A percentile compares a stretch with the other conserved stretches of the same genome.
Evolutionary conservation across 2,113 vertebrate genomes (phyloP).

Genomic region (Hippocampus mohnikei): DNA sequence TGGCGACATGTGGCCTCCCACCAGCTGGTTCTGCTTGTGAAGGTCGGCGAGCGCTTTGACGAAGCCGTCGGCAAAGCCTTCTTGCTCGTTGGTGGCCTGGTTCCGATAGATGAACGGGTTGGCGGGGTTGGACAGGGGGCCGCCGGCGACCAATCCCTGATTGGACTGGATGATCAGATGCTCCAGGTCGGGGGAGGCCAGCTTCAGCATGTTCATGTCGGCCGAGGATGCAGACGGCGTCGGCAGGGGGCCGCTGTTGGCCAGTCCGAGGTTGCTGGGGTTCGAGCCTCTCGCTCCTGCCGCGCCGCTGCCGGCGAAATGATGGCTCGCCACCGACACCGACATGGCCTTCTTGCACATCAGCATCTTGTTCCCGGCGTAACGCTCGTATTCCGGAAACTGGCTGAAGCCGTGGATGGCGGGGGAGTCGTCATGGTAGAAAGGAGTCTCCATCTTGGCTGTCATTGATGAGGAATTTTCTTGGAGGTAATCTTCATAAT

Average conservation of each 20-base stretch:
- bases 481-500: conserved; percentile 66
- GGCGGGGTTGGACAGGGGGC: conserved; percentile 50
- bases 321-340: conserved; percentile 49
- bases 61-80: conserved; percentile 89
- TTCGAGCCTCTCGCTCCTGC: conserved; percentile 32
- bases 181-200: conserved; percentile 87
- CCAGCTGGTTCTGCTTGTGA: conserved; percentile 90
- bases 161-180: conserved; percentile 90
- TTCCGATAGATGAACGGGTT: conserved; percentile 80
- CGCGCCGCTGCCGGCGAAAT: conserved; percentile 23
- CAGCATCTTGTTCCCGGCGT: conserved; percentile 65
- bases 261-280: conserved; percentile 26
- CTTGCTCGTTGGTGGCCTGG: conserved; percentile 86
- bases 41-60: conserved; percentile 90
- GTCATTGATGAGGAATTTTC: conserved; percentile 49
- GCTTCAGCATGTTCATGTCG: conserved; percentile 83
- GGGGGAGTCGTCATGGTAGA: conserved; percentile 72
- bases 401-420: conserved; percentile 56
- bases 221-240: conserved; percentile 32
- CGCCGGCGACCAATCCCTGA: conserved; percentile 83
- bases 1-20: conserved; percentile 51
- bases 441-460: conserved; percentile 74
- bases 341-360: conserved; percentile 71
- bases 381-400: conserved; percentile 65
- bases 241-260: conserved; percentile 27